Evolutionary conservation across 2,888 invertebrate species (phyloP).

Genomic region (Clistopyga incitator): DNA sequence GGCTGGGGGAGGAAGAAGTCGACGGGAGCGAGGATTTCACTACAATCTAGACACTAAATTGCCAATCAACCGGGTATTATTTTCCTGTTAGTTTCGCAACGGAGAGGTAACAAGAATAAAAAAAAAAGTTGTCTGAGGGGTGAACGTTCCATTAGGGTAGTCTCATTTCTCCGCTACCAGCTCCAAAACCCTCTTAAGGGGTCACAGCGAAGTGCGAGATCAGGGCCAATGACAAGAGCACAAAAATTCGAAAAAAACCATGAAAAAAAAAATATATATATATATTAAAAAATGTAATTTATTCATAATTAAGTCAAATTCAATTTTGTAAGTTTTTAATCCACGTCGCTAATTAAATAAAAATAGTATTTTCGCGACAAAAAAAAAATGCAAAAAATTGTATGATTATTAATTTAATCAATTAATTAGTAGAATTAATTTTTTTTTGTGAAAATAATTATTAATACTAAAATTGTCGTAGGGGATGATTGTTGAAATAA

Average conservation of each 20-base stretch:
- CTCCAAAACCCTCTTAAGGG: slow-evolving; percentile 26
- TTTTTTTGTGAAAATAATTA: too few relatives aligned
- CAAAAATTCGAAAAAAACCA: slow-evolving; percentile 41
- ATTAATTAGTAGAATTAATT: too few relatives aligned
- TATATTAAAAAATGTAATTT: not conserved
- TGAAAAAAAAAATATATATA: slow-evolving; percentile 29
- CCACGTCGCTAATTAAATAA: too few relatives aligned
- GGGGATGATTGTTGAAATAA: too few relatives aligned
- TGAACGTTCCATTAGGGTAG: slow-evolving; percentile 62
- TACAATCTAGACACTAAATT: slow-evolving; percentile 82
- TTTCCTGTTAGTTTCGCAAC: slow-evolving; percentile 80
- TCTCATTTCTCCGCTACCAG: slow-evolving; percentile 53
- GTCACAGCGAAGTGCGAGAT: slow-evolving; percentile 36
- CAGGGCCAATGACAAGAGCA: slow-evolving; percentile 40
- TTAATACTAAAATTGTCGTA: too few relatives aligned
- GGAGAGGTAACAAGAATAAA: slow-evolving; percentile 60
- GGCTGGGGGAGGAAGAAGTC: slow-evolving; percentile 21
- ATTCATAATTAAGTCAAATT: too few relatives aligned
- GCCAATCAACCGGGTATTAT: slow-evolving; percentile 83
- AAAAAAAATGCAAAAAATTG: too few relatives aligned
- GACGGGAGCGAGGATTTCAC: slow-evolving; percentile 70
- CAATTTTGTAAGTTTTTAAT: too few relatives aligned
- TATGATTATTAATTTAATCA: too few relatives aligned
- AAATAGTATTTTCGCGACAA: too few relatives aligned
- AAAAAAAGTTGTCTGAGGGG: slow-evolving; percentile 66